Percentiles rank a stretch among this genome's conserved stretches.
Evolutionary conservation across 1,140 invertebrate genomes (phyloP).

Genomic region (Sycophila sp.): DNA sequence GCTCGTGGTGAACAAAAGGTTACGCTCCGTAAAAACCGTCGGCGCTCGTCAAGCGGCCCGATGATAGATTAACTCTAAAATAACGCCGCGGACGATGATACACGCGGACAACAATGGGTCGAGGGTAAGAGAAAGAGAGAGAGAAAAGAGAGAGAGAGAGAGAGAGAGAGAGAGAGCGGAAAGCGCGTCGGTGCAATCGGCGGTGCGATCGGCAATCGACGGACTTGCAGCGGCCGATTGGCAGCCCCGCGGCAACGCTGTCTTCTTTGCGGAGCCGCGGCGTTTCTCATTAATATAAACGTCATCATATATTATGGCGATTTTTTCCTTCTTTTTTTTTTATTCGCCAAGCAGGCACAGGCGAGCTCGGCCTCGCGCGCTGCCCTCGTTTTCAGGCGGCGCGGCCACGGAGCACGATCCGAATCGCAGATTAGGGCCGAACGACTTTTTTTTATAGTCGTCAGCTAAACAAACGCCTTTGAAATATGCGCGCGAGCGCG

Average conservation of each 20-base stretch:
- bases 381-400: conserved; percentile 22
- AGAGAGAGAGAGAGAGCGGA: too few species aligned
- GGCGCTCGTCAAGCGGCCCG: too few species aligned
- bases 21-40: too few species aligned
- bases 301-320: conserved; percentile 51
- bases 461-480: conserved; percentile 17
- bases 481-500: background rate
- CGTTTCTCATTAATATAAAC: conserved; percentile 56
- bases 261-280: conserved; percentile 42
- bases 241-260: conserved; percentile 23
- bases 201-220: conserved; percentile 35
- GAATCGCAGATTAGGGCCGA: conserved; percentile 24
- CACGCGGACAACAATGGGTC: conserved; percentile 27
- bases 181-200: background rate
- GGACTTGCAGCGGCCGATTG: background rate
- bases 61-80: conserved; percentile 30
- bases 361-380: background rate
- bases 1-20: too few species aligned
- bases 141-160: too few species aligned
- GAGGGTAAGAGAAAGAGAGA: too few species aligned
- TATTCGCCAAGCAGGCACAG: too few species aligned
- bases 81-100: conserved; percentile 6
- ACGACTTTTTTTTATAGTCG: conserved; percentile 23
- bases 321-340: conserved; percentile 33
- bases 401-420: conserved; percentile 20